Percentiles rank a stretch among this genome's conserved stretches.
These are phyloP conservation scores for Danio tinwini DNA, from an alignment of 2,797 vertebrate species.

Conservation along the genomic window DNA sequence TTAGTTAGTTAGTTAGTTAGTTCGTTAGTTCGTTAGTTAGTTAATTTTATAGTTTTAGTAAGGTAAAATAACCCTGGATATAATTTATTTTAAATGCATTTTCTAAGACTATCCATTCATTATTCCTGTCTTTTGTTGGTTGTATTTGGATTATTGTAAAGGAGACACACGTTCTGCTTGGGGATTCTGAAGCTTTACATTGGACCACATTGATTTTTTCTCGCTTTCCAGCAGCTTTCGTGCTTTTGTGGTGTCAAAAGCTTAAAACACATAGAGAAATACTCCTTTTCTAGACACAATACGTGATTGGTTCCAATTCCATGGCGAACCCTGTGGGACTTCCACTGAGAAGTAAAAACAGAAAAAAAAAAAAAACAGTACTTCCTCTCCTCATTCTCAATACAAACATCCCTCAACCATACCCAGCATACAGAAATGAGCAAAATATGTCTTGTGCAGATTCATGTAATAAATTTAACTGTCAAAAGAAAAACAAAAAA, in stretches of 20 bases:
- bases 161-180: constrained; percentile 20
- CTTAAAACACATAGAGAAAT: constrained; percentile 52
- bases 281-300: constrained; percentile 57
- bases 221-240: constrained; percentile 11
- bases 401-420: constrained; percentile 44
- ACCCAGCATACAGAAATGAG: background rate
- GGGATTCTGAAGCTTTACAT: constrained; percentile 45
- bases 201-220: constrained; percentile 49
- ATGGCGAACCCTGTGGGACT: constrained; percentile 56
- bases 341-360: constrained; percentile 55
- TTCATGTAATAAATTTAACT: constrained; percentile 18
- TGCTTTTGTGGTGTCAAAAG: constrained; percentile 41
- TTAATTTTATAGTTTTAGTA: too few relatives aligned
- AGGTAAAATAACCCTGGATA: too few relatives aligned
- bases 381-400: constrained; percentile 30
- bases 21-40: too few relatives aligned
- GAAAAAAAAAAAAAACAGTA: constrained; percentile 27
- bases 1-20: too few relatives aligned
- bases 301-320: constrained; percentile 60
- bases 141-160: constrained; percentile 33
- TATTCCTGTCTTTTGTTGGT: background rate
- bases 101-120: background rate
- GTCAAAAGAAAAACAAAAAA: background rate
- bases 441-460: constrained; percentile 1
- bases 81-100: too few relatives aligned